Conservation (phyloP, 2,888 invertebrate species). For the Bibio marci region DNA sequence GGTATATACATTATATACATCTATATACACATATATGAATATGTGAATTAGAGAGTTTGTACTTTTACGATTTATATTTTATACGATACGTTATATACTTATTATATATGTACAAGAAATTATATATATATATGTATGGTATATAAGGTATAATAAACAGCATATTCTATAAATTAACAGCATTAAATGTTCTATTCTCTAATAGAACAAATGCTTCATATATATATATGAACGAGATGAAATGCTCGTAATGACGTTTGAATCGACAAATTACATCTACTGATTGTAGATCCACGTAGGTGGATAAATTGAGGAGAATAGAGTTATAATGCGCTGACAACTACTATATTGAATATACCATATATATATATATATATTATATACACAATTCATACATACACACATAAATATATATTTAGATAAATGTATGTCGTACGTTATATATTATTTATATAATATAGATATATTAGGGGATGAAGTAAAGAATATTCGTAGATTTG, state of each 20-base stretch:
- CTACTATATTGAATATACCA: not conserved
- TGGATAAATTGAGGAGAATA: slow-evolving; percentile 11
- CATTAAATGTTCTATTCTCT: slow-evolving; percentile 5
- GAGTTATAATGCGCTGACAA: slow-evolving; percentile 8
- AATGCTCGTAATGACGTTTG: slow-evolving; percentile 18
- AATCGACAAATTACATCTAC: slow-evolving; percentile 18
- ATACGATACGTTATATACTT: too few relatives aligned
- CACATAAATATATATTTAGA: too few relatives aligned
- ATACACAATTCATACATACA: too few relatives aligned
- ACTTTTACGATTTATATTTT: too few relatives aligned
- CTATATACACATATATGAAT: too few relatives aligned
- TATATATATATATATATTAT: too few relatives aligned
- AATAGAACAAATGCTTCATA: slow-evolving; percentile 5
- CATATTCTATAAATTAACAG: slow-evolving; percentile 6
- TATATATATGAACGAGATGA: slow-evolving; percentile 8
- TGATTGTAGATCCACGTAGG: slow-evolving; percentile 14
- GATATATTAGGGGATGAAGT: not conserved
- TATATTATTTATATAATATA: too few relatives aligned
- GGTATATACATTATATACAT: too few relatives aligned
- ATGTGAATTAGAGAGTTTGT: too few relatives aligned
- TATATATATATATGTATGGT: too few relatives aligned
- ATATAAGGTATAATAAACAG: not conserved
- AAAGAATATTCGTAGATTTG: slow-evolving; percentile 3
- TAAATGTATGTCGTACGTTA: too few relatives aligned
- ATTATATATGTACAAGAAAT: too few relatives aligned